Conservation (phyloP, 2,888 invertebrate genomes). For the Eulithis testata region DNA sequence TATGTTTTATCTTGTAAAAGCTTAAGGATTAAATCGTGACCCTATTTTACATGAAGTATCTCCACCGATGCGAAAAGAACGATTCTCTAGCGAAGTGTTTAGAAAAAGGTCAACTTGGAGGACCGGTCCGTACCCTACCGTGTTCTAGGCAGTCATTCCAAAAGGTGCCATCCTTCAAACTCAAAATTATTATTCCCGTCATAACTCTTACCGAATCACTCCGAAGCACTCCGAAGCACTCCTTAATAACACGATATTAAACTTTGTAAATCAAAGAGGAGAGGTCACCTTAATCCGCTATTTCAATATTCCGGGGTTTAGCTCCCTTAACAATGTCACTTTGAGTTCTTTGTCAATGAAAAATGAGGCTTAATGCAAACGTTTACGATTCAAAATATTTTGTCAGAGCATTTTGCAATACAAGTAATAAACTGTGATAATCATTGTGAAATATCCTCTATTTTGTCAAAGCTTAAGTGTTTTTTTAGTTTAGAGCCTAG, state of each 20-base stretch:
- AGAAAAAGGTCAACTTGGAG: too few species aligned
- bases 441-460: too few species aligned
- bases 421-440: too few species aligned
- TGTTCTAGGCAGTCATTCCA: background rate
- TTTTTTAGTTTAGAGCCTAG: too few species aligned
- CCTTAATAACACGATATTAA: constrained; percentile 44
- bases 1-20: too few species aligned
- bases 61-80: too few species aligned
- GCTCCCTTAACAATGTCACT: constrained; percentile 2
- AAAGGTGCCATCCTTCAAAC: constrained; percentile 14
- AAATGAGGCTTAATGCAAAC: constrained; percentile 4
- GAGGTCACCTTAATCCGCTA: constrained; percentile 43
- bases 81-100: too few species aligned
- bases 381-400: background rate
- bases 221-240: constrained; percentile 25
- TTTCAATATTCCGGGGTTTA: constrained; percentile 43
- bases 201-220: constrained; percentile 31
- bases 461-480: too few species aligned
- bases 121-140: background rate
- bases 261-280: constrained; percentile 43
- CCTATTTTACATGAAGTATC: too few species aligned
- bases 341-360: background rate
- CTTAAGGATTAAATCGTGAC: too few species aligned
- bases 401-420: background rate
- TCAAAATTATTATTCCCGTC: constrained; percentile 22